These are phyloP conservation scores for Thera obeliscata DNA, from an alignment of 2,888 invertebrate species.

Conservation along the genomic window DNA sequence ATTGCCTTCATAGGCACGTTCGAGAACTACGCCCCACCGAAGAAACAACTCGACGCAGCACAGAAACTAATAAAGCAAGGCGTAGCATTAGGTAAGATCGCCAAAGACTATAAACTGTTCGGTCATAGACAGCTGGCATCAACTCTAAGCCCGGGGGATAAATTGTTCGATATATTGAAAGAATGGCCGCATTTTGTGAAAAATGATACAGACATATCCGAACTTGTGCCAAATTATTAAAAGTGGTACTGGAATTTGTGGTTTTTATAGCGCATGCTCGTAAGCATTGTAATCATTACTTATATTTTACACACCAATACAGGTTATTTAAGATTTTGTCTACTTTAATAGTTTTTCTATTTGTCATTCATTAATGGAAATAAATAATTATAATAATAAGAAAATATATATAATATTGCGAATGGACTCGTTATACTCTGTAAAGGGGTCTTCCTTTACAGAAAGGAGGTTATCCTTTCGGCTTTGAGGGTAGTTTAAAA, in stretches of 20 bases:
- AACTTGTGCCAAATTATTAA: conserved; percentile 61
- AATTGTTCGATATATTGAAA: conserved; percentile 86
- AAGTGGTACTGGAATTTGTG: conserved; percentile 14
- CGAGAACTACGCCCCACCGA: conserved; percentile 76
- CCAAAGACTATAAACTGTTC: conserved; percentile 86
- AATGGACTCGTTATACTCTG: no score
- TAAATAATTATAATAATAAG: no score
- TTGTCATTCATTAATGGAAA: no score
- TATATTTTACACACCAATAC: no score
- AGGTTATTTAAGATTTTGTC: no score
- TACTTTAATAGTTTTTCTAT: no score
- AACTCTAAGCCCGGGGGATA: conserved; percentile 88
- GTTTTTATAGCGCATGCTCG: conserved; percentile 26
- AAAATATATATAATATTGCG: no score
- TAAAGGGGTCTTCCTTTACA: no score
- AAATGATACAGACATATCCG: conserved; percentile 54
- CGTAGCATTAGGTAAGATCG: conserved; percentile 85
- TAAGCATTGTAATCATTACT: not conserved
- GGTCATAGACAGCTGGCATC: conserved; percentile 87
- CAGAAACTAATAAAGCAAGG: conserved; percentile 86
- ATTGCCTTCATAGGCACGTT: conserved; percentile 91
- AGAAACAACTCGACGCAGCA: conserved; percentile 85
- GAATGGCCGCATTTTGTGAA: conserved; percentile 88
- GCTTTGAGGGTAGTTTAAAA: no score
- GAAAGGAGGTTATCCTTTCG: no score